Evolutionary conservation across 2,797 vertebrate genomes (phyloP).

Genomic region (Chloroceryle inda): DNA sequence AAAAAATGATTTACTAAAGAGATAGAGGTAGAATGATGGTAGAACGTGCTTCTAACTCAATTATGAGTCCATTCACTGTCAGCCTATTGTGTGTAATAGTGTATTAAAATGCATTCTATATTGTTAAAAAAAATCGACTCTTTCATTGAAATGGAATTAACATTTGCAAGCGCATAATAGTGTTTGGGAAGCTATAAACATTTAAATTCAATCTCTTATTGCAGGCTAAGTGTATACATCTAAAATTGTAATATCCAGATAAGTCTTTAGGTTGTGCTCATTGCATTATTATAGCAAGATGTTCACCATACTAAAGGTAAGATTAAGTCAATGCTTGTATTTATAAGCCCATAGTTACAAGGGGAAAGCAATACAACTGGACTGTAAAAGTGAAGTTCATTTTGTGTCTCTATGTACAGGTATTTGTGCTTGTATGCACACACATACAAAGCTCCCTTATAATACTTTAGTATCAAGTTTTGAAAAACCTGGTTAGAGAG

Average conservation of each 20-base stretch:
- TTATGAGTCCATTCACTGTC: slow-evolving; percentile 84
- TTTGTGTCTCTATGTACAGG: background rate
- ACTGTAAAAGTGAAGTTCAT: background rate
- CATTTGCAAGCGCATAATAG: slow-evolving; percentile 86
- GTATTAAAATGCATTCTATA: slow-evolving; percentile 77
- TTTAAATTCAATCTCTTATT: slow-evolving; percentile 84
- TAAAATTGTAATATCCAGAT: slow-evolving; percentile 63
- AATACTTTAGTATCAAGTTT: background rate
- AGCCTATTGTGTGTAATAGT: slow-evolving; percentile 75
- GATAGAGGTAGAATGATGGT: slow-evolving; percentile 70
- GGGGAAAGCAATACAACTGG: background rate
- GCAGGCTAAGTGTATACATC: slow-evolving; percentile 76
- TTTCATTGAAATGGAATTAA: slow-evolving; percentile 88
- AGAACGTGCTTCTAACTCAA: slow-evolving; percentile 85
- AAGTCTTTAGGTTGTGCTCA: slow-evolving; percentile 63
- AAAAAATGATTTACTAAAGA: slow-evolving; percentile 87
- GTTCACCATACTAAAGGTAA: background rate
- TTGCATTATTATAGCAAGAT: slow-evolving; percentile 48
- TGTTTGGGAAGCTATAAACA: slow-evolving; percentile 84
- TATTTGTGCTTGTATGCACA: background rate
- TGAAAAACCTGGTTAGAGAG: background rate
- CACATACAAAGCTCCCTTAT: background rate
- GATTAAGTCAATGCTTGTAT: background rate
- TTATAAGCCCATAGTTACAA: background rate
- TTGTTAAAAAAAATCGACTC: slow-evolving; percentile 80